Conservation (phyloP, 2,113 vertebrate genomes). For the Galbula dea region DNA sequence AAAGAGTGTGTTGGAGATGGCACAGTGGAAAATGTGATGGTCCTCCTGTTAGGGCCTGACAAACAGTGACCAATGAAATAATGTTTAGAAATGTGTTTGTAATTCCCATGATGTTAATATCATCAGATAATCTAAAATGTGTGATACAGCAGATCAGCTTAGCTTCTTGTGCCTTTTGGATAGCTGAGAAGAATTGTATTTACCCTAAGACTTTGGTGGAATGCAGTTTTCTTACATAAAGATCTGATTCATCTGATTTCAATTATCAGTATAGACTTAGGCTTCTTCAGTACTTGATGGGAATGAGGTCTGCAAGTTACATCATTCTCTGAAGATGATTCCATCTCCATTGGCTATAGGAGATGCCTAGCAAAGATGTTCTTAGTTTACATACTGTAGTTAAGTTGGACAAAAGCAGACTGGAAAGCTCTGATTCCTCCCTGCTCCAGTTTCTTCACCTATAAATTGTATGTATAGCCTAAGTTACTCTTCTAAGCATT, state of each 20-base stretch:
- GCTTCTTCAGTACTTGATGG: neutral
- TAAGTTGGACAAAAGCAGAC: neutral
- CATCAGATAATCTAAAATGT: neutral
- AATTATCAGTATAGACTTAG: neutral
- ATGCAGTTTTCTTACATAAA: neutral
- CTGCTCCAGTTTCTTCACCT: neutral
- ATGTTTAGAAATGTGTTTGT: neutral
- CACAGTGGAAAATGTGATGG: neutral
- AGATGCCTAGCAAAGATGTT: neutral
- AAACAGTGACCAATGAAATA: neutral
- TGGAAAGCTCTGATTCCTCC: neutral
- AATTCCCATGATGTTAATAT: neutral
- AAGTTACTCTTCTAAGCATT: neutral
- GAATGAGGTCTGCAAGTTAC: neutral
- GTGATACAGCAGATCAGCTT: neutral
- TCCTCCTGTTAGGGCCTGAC: neutral
- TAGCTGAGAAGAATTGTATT: neutral
- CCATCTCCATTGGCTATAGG: neutral
- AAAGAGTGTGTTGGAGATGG: neutral
- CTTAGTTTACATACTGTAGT: neutral
- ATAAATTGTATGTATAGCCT: neutral
- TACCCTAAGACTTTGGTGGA: neutral
- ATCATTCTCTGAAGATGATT: neutral
- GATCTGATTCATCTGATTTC: neutral
- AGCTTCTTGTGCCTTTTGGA: neutral